Conservation (phyloP, 2,113 vertebrate genomes). For the Osmerus eperlanus region DNA sequence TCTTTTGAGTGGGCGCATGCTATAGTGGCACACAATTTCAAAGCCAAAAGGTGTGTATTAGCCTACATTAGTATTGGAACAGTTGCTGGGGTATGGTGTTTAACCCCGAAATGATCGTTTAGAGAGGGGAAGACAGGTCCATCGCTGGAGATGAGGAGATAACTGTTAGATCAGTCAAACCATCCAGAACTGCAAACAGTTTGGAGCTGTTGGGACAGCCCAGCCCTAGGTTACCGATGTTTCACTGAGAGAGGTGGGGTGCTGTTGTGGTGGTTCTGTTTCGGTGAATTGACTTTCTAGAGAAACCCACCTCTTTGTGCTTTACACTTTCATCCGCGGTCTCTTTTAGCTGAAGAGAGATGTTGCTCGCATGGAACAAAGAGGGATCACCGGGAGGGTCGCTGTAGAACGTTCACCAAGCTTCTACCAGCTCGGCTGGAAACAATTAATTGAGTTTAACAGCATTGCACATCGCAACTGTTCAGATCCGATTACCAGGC, state of each 20-base stretch:
- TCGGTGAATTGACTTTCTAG: slow-evolving; percentile 42
- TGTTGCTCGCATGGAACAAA: slow-evolving; percentile 34
- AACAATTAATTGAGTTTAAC: too few species aligned
- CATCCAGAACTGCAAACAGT: too few species aligned
- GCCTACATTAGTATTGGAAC: too few species aligned
- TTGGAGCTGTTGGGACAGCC: too few species aligned
- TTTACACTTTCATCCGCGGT: slow-evolving; percentile 45
- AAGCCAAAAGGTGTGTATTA: too few species aligned
- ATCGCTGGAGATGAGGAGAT: too few species aligned
- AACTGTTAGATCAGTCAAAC: too few species aligned
- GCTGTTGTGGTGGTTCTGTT: neutral
- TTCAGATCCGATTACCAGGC: slow-evolving; percentile 36
- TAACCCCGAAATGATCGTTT: neutral
- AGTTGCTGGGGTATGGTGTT: too few species aligned
- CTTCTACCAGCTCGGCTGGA: slow-evolving; percentile 36
- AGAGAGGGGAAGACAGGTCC: too few species aligned
- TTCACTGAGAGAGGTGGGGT: too few species aligned
- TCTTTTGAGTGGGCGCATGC: neutral
- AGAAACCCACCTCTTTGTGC: slow-evolving; percentile 48
- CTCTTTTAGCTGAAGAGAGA: slow-evolving; percentile 47
- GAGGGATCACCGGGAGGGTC: slow-evolving; percentile 23
- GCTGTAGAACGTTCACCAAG: slow-evolving; percentile 47
- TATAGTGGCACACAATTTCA: neutral
- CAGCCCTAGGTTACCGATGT: too few species aligned
- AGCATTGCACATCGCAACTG: slow-evolving; percentile 20